Base-by-base conservation (phyloP, 2,888 invertebrate genomes). In the Sminthurides aquaticus region DNA sequence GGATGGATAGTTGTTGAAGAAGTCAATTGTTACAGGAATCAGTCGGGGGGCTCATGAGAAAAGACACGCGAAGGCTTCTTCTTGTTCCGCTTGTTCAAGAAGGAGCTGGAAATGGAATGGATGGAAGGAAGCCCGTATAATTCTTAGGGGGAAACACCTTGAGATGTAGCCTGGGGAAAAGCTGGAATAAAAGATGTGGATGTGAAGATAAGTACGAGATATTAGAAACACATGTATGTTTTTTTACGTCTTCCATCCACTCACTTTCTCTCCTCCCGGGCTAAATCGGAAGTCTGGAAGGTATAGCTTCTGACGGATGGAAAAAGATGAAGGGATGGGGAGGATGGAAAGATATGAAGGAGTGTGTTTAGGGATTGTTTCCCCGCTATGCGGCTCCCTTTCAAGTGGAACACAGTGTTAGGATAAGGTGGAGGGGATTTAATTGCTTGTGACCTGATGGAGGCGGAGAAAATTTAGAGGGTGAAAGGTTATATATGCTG, bases 11-110 rank as follows among this genome's bases (percentile, higher is more conserved):
- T n/a, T n/a, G n/a, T n/a, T n/a, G 8, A 5, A 34, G 15, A 15
- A 34, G 5, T 34, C 43, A 34, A 11, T 34, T 34, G 43, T 34
- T 34, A 34, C 43, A 15, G 15, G 43, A 15, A 15, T 15, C 69
- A 62, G 65, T 65, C 60, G 69, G 69, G 67, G 66, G 64, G 65
- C 67, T 55, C 60, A 67, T 67, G 57, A 65, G 57, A 28, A 65
- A 65, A 49, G 69, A 69, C 69, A 69, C 69, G 67, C 65, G 67
- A 67, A 64, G 61, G 65, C 67, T 69, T 60, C 63, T 68, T 68
- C 59, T n/a, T n/a, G n/a, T n/a, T n/a, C n/a, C n/a, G 43, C 43
- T 34, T 34, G 8, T 15, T 34, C 43, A 5, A 34, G 15, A 5
- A 34, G 15, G 43, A 34, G 43, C 5, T 15, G 11, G 48, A 43